Evolutionary conservation across 2,113 vertebrate species (phyloP).

Genomic region (human): DNA sequence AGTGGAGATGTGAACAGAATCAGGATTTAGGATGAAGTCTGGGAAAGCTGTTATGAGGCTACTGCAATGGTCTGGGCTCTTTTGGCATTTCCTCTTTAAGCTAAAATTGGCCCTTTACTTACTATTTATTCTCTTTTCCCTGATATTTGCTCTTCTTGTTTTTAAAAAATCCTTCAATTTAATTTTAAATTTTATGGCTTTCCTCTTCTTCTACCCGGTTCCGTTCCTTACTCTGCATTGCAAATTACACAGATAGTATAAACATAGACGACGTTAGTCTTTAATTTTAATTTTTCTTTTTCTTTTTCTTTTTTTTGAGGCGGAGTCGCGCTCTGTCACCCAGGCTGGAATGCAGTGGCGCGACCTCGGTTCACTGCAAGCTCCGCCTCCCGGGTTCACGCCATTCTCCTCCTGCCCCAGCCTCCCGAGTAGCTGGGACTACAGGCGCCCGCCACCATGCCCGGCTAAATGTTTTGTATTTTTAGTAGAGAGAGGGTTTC

Average conservation of each 20-base stretch:
- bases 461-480: no score
- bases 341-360: no score
- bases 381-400: no score
- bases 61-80: rapidly evolving
- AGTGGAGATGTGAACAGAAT: background rate
- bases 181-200: background rate
- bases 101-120: background rate
- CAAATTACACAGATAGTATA: background rate
- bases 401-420: no score
- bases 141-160: background rate
- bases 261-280: background rate
- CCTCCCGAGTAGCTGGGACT: no score
- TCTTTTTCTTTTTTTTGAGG: no score
- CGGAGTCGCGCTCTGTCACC: no score
- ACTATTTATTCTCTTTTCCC: no score
- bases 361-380: no score
- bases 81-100: no score
- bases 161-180: background rate
- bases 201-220: background rate
- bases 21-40: background rate
- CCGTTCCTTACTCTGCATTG: background rate
- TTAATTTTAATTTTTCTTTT: background rate
- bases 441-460: no score
- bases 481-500: no score
- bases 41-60: background rate